phyloP scores from a whole-genome alignment of 2,888 invertebrate genomes.

The Sphecodes monilicornis region DNA sequence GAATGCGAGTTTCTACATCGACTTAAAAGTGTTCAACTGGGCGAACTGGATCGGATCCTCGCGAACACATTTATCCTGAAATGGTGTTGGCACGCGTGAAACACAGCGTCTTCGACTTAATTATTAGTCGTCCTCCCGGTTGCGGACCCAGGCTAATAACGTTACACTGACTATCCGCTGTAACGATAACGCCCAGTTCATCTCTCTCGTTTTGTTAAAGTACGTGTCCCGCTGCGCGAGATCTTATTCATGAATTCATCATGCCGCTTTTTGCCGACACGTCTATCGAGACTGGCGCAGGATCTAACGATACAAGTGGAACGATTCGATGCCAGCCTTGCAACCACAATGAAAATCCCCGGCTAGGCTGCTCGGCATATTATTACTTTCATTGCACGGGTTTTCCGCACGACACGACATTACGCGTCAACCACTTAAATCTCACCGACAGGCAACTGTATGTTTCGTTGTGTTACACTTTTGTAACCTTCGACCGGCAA shows the following conservation, averaged over 20 bases:
- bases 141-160: slow-evolving; percentile 23
- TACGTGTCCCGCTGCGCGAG: background rate
- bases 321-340: background rate
- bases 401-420: background rate
- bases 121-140: slow-evolving; percentile 13
- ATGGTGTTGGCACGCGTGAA: slow-evolving; percentile 36
- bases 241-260: background rate
- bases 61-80: slow-evolving; percentile 29
- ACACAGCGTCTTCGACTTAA: slow-evolving; percentile 30
- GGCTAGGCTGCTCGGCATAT: background rate
- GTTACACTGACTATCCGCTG: slow-evolving; percentile 12
- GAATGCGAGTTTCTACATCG: slow-evolving; percentile 51
- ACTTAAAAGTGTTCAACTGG: slow-evolving; percentile 44
- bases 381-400: background rate
- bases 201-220: background rate
- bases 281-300: background rate
- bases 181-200: background rate
- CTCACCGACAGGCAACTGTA: background rate
- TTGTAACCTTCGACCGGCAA: background rate
- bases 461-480: background rate
- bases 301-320: background rate
- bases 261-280: background rate
- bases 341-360: background rate
- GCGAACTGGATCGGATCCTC: slow-evolving; percentile 32
- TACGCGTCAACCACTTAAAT: background rate